phyloP scores from a whole-genome alignment of 2,113 vertebrate species.

The Numida meleagris region DNA sequence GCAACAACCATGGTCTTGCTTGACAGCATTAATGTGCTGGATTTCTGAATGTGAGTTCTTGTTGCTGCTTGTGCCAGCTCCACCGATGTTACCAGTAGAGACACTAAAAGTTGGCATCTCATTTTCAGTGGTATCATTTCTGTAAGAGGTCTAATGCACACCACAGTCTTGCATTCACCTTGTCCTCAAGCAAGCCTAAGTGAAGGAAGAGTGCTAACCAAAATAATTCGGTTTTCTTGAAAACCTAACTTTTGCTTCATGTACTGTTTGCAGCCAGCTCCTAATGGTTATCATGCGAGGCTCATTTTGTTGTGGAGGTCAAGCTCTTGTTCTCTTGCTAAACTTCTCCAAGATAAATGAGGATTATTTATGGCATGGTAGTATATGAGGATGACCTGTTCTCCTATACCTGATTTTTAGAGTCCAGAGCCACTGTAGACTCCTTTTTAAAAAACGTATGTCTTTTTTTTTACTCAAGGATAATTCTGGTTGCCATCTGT shows the following conservation, averaged over 20 bases:
- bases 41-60: rapidly evolving
- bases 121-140: not conserved
- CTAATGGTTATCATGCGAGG: not conserved
- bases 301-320: not conserved
- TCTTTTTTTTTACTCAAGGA: not conserved
- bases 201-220: not conserved
- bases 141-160: not conserved
- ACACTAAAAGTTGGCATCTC: not conserved
- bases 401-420: not conserved
- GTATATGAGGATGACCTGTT: not conserved
- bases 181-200: not conserved
- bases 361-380: not conserved
- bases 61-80: not conserved
- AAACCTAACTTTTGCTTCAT: not conserved
- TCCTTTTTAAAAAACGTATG: not conserved
- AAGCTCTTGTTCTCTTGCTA: not conserved
- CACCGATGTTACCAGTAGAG: not conserved
- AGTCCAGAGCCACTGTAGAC: not conserved
- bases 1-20: not conserved
- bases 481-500: not conserved
- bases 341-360: not conserved
- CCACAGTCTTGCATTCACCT: not conserved
- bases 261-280: not conserved
- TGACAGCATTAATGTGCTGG: not conserved
- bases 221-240: not conserved